Conservation (phyloP, 1,140 invertebrate species). For the Bombus haemorrhoidalis region DNA sequence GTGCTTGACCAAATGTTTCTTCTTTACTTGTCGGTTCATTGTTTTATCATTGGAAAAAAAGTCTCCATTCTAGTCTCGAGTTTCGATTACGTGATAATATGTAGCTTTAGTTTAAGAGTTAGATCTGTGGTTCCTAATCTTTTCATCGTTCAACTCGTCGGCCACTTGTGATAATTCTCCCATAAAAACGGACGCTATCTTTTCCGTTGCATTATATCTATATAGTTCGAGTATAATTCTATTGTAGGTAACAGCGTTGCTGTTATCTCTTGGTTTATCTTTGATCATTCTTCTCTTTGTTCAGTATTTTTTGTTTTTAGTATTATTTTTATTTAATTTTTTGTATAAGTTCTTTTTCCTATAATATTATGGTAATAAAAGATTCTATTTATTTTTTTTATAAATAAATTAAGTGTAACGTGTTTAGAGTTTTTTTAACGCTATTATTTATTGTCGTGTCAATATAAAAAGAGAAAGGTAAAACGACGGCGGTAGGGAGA, state of each 20-base stretch:
- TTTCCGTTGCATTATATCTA: not conserved
- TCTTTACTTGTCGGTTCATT: slow-evolving; percentile 5
- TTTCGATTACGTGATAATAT: slow-evolving; percentile 1
- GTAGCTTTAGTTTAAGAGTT: slow-evolving; percentile 36
- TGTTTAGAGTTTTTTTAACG: not conserved
- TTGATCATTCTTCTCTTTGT: not conserved
- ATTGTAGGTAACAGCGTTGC: not conserved
- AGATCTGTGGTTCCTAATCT: slow-evolving; percentile 44
- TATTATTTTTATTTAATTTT: not conserved
- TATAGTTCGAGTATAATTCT: not conserved
- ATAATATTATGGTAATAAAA: not conserved
- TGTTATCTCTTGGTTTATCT: not conserved
- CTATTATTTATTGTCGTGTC: not conserved
- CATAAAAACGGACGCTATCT: not conserved
- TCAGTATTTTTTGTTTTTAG: not conserved
- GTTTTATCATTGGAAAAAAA: not conserved
- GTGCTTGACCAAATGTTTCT: slow-evolving; percentile 52
- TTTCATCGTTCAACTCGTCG: slow-evolving; percentile 24
- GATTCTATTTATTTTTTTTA: not conserved
- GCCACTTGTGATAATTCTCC: slow-evolving; percentile 1
- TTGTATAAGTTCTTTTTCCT: not conserved
- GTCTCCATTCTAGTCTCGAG: slow-evolving; percentile 20
- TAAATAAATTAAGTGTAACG: not conserved
- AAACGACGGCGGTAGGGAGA: not conserved
- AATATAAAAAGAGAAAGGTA: not conserved